Conservation (phyloP, 2,888 invertebrate species). For the Drosophila atripex region DNA sequence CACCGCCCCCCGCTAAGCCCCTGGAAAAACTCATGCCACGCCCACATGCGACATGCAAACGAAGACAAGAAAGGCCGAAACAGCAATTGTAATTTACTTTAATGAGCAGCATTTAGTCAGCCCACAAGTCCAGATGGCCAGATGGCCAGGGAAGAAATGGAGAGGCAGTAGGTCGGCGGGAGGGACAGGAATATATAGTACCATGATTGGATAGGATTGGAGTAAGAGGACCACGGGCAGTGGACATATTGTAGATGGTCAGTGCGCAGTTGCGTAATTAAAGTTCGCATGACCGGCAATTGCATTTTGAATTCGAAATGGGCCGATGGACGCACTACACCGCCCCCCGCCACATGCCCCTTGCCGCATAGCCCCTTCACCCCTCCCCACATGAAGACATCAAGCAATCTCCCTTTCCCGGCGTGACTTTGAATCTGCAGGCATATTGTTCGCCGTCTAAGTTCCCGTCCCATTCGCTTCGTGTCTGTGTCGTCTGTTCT, state of each 20-base stretch:
- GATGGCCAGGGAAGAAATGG: slow-evolving; percentile 5
- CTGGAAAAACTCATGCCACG: slow-evolving; percentile 50
- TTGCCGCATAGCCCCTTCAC: neutral
- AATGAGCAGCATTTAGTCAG: slow-evolving; percentile 74
- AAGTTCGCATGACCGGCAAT: slow-evolving; percentile 73
- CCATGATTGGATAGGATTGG: slow-evolving; percentile 54
- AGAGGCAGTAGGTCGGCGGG: slow-evolving; percentile 12
- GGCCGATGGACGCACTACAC: slow-evolving; percentile 44
- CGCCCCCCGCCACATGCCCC: slow-evolving; percentile 11
- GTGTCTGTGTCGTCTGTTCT: slow-evolving; percentile 45
- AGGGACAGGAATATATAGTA: slow-evolving; percentile 1
- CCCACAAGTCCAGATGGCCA: slow-evolving; percentile 48
- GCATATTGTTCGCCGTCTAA: slow-evolving; percentile 28
- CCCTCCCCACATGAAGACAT: slow-evolving; percentile 33
- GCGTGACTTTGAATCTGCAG: slow-evolving; percentile 13
- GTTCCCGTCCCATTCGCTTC: slow-evolving; percentile 1
- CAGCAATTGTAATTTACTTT: slow-evolving; percentile 77
- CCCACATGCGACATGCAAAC: slow-evolving; percentile 74
- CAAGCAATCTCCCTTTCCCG: slow-evolving; percentile 9
- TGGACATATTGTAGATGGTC: slow-evolving; percentile 18
- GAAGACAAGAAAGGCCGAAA: slow-evolving; percentile 43
- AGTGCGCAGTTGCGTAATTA: slow-evolving; percentile 61
- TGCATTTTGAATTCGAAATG: slow-evolving; percentile 69
- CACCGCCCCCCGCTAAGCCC: slow-evolving; percentile 5
- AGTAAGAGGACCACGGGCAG: slow-evolving; percentile 10